Conservation (phyloP, 2,113 vertebrate species). For the Laterallus jamaicensis region DNA sequence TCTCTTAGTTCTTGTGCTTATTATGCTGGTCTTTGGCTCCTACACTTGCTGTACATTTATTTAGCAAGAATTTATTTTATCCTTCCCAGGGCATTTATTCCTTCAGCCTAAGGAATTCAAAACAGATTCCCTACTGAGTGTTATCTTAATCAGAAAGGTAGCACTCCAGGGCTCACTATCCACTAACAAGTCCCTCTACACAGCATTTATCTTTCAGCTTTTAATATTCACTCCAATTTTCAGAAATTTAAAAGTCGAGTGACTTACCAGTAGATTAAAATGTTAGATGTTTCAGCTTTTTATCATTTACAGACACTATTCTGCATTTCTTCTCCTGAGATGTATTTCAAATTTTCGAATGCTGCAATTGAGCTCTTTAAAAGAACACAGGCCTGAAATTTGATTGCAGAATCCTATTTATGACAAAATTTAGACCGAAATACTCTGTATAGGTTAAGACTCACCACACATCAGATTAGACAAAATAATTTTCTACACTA, state of each 20-base stretch:
- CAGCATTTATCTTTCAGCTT: background rate
- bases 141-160: slow-evolving; percentile 47
- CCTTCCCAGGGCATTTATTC: background rate
- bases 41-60: background rate
- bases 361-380: background rate
- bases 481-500: background rate
- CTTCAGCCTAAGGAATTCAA: slow-evolving; percentile 19
- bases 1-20: background rate
- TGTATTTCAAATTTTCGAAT: background rate
- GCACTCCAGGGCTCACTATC: background rate
- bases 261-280: background rate
- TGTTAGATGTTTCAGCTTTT: background rate
- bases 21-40: background rate
- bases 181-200: background rate
- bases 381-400: background rate
- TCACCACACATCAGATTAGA: background rate
- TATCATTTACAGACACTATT: background rate
- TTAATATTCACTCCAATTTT: background rate
- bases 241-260: background rate
- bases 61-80: slow-evolving; percentile 30
- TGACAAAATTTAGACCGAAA: background rate
- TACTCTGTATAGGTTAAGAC: background rate
- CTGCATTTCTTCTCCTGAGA: background rate
- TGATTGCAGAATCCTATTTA: background rate
- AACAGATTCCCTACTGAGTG: background rate